Base-by-base conservation (phyloP, 2,888 invertebrate species). In the Diplazon laetatorius region DNA sequence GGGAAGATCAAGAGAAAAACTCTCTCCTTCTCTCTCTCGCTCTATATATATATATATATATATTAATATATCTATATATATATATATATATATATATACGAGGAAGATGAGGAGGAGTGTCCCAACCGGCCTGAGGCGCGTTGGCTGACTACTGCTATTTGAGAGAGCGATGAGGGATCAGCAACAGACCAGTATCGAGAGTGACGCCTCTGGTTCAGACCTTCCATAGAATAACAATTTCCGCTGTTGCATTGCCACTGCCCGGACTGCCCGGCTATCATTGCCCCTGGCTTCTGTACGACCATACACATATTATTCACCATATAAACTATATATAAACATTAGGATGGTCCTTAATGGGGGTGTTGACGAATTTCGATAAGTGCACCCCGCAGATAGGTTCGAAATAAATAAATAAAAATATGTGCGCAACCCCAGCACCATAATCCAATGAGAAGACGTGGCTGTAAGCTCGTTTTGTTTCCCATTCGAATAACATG, bases 151-250 rank as follows among this genome's bases (percentile, higher is more conserved):
- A 70, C 63, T 42, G 44, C 37, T 50, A 57, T 69, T 62, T 16
- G 30, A 63, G 30, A 68, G 57, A 59, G 25, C 62, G 68, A 69
- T 46, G 69, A 73, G 59, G 63, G 59, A 44, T 50, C 57, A 44
- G 68, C 63, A 63, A 46, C 70, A 65, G 69, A 25, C 37, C 59
- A 75, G 62, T 42, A 42, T 48, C 14, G 57, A 57, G 73, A 73
- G 22, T 60, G 35, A 59, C 62, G 55, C 55, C 35, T 30, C 30
- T 59, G 55, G 22, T 60, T 62, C 59, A 62, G 48, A 66, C 71
- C 55, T 68, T 42, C 22, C 60, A 66, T 75, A 62, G 75, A 71
- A 71, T 68, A 78, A 78, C 62, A 68, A 78, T 78, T 78, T 78
- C 78, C 78, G 71, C 71, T 70, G 65, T 44, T 59, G 35, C 44